phyloP scores from a whole-genome alignment of 2,888 invertebrate species.

The Drosophila recens region DNA sequence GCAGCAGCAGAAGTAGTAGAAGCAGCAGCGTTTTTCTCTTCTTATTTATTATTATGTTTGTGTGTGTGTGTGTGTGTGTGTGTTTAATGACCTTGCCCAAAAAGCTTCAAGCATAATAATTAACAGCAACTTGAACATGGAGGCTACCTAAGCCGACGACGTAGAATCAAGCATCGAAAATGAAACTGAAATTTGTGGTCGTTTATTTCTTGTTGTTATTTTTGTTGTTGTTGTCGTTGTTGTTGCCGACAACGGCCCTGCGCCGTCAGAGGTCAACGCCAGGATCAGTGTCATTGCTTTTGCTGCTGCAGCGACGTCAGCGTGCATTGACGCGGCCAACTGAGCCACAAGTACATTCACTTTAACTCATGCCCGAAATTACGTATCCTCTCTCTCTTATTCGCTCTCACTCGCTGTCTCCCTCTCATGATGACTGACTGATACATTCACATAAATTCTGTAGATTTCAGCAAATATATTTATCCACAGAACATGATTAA shows the following conservation, averaged over 20 bases:
- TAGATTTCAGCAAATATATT: conserved; percentile 30
- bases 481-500: conserved; percentile 12
- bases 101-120: conserved; percentile 82
- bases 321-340: conserved; percentile 61
- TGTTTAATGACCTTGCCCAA: conserved; percentile 82
- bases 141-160: conserved; percentile 63
- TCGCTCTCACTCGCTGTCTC: conserved; percentile 5
- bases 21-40: conserved; percentile 44
- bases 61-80: conserved; percentile 8
- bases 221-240: conserved; percentile 10
- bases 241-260: conserved; percentile 49
- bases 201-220: conserved; percentile 22
- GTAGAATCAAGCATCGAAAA: conserved; percentile 70
- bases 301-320: conserved; percentile 43
- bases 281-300: conserved; percentile 80
- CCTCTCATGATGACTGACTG: not conserved
- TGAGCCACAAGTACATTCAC: conserved; percentile 61
- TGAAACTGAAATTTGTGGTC: conserved; percentile 61
- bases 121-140: conserved; percentile 61
- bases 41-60: conserved; percentile 31
- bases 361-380: conserved; percentile 60
- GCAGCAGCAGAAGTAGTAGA: conserved; percentile 33
- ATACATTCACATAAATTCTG: conserved; percentile 9
- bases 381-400: conserved; percentile 2
- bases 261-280: conserved; percentile 73